A percentile compares a stretch with the other conserved stretches of the same genome.
Evolutionary conservation across 2,888 invertebrate genomes (phyloP).

Genomic region (Spatulosminthurus flaviceps): DNA sequence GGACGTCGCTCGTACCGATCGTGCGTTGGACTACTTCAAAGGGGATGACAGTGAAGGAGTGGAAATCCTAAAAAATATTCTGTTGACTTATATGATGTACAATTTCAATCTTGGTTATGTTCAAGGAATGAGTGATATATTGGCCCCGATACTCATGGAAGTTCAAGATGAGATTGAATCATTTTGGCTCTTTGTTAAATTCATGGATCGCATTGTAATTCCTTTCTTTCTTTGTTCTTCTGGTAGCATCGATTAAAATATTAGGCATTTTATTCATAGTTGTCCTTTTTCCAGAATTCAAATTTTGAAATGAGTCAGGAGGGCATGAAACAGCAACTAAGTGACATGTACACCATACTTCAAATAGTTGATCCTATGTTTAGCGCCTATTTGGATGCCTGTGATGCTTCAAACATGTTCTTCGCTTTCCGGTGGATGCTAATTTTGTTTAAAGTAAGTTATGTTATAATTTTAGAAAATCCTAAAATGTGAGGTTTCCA

Average conservation of each 20-base stretch:
- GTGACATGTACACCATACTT: conserved; percentile 83
- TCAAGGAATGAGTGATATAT: conserved; percentile 97
- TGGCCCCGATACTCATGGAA: conserved; percentile 89
- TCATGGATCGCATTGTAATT: conserved; percentile 93
- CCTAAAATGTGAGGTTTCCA: too few relatives aligned
- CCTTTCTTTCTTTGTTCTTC: too few relatives aligned
- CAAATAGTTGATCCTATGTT: conserved; percentile 78
- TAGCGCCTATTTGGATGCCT: conserved; percentile 83
- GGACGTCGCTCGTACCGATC: conserved; percentile 95
- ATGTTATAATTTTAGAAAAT: conserved; percentile 18
- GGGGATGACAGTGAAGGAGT: conserved; percentile 93
- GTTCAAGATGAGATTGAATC: conserved; percentile 94
- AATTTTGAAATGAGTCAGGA: conserved; percentile 98
- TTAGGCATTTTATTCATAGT: too few relatives aligned
- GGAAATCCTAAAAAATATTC: conserved; percentile 83
- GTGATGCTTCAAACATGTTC: conserved; percentile 95
- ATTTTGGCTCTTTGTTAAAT: conserved; percentile 99
- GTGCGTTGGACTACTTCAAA: conserved; percentile 88
- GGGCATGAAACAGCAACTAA: conserved; percentile 92
- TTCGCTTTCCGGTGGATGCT: conserved; percentile 99
- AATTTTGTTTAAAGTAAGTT: conserved; percentile 79
- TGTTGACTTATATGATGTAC: conserved; percentile 99
- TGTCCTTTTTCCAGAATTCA: conserved; percentile 74
- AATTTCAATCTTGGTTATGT: conserved; percentile 97
- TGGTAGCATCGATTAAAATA: too few relatives aligned